A percentile compares a stretch with the other conserved stretches of the same genome.
Evolutionary conservation across 2,113 vertebrate species (phyloP).

Genomic region (Muntiacus reevesi): DNA sequence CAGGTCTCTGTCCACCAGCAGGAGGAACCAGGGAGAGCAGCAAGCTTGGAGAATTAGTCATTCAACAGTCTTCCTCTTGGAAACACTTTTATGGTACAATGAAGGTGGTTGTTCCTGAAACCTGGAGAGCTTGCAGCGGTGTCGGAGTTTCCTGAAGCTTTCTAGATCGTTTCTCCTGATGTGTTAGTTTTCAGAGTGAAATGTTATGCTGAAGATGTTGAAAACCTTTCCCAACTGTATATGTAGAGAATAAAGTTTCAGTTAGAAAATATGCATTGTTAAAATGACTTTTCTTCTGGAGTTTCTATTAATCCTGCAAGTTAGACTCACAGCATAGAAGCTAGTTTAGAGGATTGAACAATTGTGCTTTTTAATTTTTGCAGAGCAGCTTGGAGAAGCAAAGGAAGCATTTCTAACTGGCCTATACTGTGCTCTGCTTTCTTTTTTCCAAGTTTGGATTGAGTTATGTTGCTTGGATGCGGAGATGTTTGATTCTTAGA

Average conservation of each 20-base stretch:
- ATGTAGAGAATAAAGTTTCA: neutral
- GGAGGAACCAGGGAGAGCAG: neutral
- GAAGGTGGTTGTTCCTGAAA: neutral
- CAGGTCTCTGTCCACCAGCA: accelerated
- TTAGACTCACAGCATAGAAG: neutral
- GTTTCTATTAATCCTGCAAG: neutral
- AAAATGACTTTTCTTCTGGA: neutral
- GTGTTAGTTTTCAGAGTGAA: neutral
- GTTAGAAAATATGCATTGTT: neutral
- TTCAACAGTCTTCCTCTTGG: neutral
- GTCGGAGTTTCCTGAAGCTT: neutral
- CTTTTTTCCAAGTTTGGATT: neutral
- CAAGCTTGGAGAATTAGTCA: neutral
- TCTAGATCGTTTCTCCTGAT: neutral
- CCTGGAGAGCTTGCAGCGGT: neutral
- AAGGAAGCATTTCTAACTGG: neutral
- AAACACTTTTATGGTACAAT: neutral
- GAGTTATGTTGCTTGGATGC: neutral
- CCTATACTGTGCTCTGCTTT: neutral
- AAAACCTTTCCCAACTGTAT: neutral
- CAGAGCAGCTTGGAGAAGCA: neutral
- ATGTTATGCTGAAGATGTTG: neutral
- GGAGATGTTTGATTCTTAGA: neutral
- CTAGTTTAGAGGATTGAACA: neutral
- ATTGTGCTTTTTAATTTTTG: neutral